Percentiles rank a stretch among this genome's conserved stretches.
These are phyloP conservation scores for Brenthis daphne DNA, from an alignment of 2,888 invertebrate genomes.

Conservation along the genomic window DNA sequence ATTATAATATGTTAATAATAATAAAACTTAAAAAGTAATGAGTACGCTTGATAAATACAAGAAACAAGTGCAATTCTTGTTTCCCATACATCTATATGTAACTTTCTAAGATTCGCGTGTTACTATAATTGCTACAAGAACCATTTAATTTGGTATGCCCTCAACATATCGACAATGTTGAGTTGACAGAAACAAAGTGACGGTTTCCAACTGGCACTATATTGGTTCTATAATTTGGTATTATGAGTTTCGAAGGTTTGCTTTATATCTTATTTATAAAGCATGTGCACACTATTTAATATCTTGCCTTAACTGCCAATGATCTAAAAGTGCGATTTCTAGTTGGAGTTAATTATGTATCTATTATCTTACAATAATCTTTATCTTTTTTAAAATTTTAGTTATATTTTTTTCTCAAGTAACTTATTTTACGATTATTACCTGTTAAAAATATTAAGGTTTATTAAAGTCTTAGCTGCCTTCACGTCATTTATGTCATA, in stretches of 20 bases:
- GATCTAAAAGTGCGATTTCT: too few relatives aligned
- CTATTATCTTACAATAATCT: too few relatives aligned
- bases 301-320: too few relatives aligned
- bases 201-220: constrained; percentile 48
- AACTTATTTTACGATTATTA: too few relatives aligned
- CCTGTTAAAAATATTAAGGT: too few relatives aligned
- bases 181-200: constrained; percentile 58
- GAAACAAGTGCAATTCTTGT: constrained; percentile 15
- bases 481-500: too few relatives aligned
- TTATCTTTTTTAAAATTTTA: too few relatives aligned
- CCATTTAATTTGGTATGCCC: constrained; percentile 59
- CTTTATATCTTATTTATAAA: not conserved
- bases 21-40: not conserved
- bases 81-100: constrained; percentile 30
- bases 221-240: constrained; percentile 39
- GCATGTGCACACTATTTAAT: too few relatives aligned
- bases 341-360: too few relatives aligned
- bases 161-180: constrained; percentile 47
- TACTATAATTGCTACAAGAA: constrained; percentile 49
- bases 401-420: too few relatives aligned
- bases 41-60: constrained; percentile 3
- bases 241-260: not conserved
- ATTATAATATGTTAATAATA: not conserved
- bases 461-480: too few relatives aligned
- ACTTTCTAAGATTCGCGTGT: constrained; percentile 50